Evolutionary conservation across 2,797 vertebrate species (phyloP).

Genomic region (Acanthiza pusilla): DNA sequence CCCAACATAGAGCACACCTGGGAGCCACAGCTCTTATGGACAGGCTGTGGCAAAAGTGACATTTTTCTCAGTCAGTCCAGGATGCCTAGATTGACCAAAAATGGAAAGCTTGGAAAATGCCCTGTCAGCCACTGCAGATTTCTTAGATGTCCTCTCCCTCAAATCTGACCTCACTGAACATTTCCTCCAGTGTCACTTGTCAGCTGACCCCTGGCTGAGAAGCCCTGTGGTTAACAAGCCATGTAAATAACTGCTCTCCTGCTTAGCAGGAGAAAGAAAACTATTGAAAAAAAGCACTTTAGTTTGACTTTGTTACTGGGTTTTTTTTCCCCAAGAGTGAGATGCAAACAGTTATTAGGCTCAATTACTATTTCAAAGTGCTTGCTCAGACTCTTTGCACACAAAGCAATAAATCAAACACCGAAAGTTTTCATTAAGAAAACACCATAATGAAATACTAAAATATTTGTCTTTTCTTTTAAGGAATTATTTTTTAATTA

Average conservation of each 20-base stretch:
- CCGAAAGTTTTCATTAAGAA: not conserved
- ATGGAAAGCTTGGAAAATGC: conserved; percentile 78
- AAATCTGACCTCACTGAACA: conserved; percentile 78
- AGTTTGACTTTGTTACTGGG: not conserved
- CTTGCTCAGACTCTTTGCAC: not conserved
- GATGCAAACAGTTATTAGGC: not conserved
- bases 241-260: not conserved
- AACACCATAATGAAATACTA: not conserved
- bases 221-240: conserved; percentile 86
- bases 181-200: conserved; percentile 78
- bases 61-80: not conserved
- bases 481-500: not conserved
- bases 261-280: not conserved
- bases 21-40: not conserved
- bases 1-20: not conserved
- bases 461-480: not conserved
- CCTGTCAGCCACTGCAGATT: conserved; percentile 84
- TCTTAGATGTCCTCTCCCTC: conserved; percentile 85
- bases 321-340: not conserved
- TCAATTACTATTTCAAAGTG: not conserved
- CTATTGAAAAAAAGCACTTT: not conserved
- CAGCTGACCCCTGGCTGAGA: conserved; percentile 83
- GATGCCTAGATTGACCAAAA: not conserved
- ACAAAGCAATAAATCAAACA: not conserved
- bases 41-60: not conserved